phyloP scores from a whole-genome alignment of 2,113 vertebrate species.

The Cricetomys ansorgei region DNA sequence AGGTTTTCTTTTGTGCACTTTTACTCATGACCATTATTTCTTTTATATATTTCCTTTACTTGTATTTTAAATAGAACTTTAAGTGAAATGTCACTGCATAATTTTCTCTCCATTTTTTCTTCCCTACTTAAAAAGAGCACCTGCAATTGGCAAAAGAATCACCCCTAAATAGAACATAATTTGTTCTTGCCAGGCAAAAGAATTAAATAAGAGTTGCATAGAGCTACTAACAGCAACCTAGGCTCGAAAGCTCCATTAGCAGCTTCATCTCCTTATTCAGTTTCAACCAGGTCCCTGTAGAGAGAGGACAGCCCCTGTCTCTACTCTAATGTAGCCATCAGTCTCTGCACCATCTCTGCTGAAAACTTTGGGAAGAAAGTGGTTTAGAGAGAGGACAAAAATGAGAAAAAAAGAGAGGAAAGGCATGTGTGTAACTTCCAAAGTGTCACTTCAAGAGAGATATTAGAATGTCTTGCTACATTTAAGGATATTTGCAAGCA shows the following conservation, averaged over 20 bases:
- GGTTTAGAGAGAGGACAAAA: neutral
- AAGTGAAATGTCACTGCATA: constrained; percentile 77
- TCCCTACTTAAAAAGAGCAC: constrained; percentile 63
- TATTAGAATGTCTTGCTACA: neutral
- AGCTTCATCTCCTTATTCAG: constrained; percentile 22
- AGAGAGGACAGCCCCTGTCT: neutral
- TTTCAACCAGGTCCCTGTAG: neutral
- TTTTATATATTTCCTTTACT: constrained; percentile 60
- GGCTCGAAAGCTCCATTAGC: constrained; percentile 47
- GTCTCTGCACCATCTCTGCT: neutral
- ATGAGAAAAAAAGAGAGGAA: neutral
- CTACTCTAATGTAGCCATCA: neutral
- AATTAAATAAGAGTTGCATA: constrained; percentile 71
- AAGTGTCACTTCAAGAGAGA: neutral
- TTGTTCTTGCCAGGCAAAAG: constrained; percentile 59
- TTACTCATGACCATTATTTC: neutral
- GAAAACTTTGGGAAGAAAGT: neutral
- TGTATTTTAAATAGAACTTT: constrained; percentile 64
- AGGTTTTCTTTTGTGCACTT: constrained; percentile 55
- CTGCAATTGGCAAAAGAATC: constrained; percentile 71
- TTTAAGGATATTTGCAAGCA: neutral
- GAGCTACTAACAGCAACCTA: constrained; percentile 30
- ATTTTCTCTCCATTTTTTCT: constrained; percentile 65
- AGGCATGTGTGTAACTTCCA: neutral
- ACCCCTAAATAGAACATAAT: constrained; percentile 74